phyloP scores from a whole-genome alignment of 2,888 invertebrate species.

The Ectobius pallidus region DNA sequence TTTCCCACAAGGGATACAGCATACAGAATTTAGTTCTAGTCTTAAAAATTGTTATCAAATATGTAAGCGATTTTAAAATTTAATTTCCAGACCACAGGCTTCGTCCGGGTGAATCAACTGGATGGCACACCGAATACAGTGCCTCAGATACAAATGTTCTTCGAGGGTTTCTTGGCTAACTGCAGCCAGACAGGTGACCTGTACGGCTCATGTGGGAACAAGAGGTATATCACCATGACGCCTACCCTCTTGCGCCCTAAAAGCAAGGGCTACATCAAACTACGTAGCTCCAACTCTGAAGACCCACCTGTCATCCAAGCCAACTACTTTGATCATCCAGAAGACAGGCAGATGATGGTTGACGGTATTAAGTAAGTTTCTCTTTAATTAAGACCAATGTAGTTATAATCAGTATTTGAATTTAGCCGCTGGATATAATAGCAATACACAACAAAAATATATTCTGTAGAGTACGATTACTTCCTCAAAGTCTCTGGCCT shows the following conservation, averaged over 20 bases:
- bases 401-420: too few species aligned
- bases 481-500: too few species aligned
- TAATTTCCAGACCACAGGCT: not conserved
- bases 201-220: not conserved
- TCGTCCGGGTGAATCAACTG: not conserved
- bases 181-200: not conserved
- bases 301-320: not conserved
- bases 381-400: too few species aligned
- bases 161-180: not conserved
- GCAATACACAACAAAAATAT: too few species aligned
- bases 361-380: not conserved
- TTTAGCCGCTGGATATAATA: too few species aligned
- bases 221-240: not conserved
- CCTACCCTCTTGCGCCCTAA: not conserved
- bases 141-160: not conserved
- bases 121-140: not conserved
- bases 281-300: not conserved
- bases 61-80: too few species aligned
- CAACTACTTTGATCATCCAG: not conserved
- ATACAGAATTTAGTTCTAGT: too few species aligned
- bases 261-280: not conserved
- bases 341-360: not conserved
- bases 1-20: too few species aligned
- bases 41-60: too few species aligned
- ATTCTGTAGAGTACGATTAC: too few species aligned